Evolutionary conservation across 2,113 vertebrate species (phyloP).

Genomic region (Thinocorus orbignyianus): DNA sequence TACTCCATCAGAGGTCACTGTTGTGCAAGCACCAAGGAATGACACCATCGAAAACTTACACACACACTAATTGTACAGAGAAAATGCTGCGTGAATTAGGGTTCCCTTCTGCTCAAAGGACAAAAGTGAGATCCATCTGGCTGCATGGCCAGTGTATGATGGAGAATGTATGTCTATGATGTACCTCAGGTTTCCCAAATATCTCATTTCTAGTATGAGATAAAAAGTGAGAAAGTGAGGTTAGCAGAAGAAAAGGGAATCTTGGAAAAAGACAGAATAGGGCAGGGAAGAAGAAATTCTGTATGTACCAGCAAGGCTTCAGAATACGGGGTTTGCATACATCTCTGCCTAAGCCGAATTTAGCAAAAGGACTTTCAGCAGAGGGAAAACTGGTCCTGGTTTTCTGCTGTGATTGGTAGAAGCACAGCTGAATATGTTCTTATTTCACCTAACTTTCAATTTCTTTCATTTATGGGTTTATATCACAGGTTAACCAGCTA

Average conservation of each 20-base stretch:
- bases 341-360: background rate
- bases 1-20: background rate
- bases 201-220: background rate
- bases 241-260: background rate
- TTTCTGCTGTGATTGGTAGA: background rate
- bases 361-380: background rate
- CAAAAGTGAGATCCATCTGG: background rate
- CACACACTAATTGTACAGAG: rapidly evolving
- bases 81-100: rapidly evolving
- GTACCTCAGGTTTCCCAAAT: background rate
- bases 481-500: background rate
- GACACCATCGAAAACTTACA: rapidly evolving
- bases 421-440: background rate
- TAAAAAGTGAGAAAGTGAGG: background rate
- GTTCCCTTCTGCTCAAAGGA: rapidly evolving
- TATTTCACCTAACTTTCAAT: background rate
- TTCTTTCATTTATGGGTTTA: background rate
- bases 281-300: background rate
- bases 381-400: background rate
- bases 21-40: background rate
- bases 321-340: background rate
- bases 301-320: background rate
- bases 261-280: background rate
- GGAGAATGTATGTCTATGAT: background rate
- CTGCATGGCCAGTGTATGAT: background rate